Conservation (phyloP, 2,888 invertebrate species). For the Celastrina argiolus region DNA sequence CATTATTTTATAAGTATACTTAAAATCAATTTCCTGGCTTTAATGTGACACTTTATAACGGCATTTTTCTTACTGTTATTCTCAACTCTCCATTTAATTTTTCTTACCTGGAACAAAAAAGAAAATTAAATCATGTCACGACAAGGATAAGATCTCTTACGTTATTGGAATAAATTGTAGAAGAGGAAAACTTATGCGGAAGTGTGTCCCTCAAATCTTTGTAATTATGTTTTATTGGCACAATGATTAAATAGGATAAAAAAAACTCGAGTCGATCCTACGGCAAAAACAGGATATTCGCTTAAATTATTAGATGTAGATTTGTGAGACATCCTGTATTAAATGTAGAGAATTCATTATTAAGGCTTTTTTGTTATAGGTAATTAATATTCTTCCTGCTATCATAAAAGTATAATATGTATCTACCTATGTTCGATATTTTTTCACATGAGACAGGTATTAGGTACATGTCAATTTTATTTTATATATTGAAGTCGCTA, state of each 20-base stretch:
- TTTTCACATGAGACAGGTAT: too few species aligned
- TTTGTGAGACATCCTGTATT: too few species aligned
- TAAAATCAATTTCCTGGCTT: neutral
- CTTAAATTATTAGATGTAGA: too few species aligned
- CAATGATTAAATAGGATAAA: neutral
- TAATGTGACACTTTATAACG: neutral
- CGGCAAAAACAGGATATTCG: neutral
- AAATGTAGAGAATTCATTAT: too few species aligned
- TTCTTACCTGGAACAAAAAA: constrained; percentile 37
- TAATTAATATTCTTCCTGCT: too few species aligned
- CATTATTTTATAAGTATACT: neutral
- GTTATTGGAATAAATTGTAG: constrained; percentile 32
- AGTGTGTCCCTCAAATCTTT: constrained; percentile 17
- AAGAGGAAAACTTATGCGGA: constrained; percentile 34
- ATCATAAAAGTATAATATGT: too few species aligned
- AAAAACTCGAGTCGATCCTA: neutral
- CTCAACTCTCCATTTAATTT: neutral
- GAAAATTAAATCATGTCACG: constrained; percentile 23
- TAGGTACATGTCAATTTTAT: neutral
- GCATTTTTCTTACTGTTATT: neutral
- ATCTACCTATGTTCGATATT: neutral
- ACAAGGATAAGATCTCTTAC: constrained; percentile 25
- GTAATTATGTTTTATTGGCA: constrained; percentile 3
- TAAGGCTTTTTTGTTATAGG: too few species aligned
- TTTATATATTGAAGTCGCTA: neutral